Evolutionary conservation across 2,113 vertebrate species (phyloP).

Genomic region (Syrrhaptes paradoxus): DNA sequence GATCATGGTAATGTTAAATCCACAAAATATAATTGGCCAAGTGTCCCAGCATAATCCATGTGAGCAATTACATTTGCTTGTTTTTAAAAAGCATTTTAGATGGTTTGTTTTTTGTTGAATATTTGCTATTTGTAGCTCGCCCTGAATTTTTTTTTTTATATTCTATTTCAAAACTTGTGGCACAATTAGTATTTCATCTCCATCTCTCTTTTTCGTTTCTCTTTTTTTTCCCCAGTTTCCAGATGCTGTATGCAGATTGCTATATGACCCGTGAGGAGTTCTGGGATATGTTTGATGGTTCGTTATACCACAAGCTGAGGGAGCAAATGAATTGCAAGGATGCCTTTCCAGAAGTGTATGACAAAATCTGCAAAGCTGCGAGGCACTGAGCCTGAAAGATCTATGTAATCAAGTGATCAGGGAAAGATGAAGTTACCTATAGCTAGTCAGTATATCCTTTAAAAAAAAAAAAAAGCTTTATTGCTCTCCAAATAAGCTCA

Average conservation of each 20-base stretch:
- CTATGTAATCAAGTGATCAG: conserved; percentile 44
- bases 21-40: neutral
- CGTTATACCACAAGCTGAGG: conserved; percentile 89
- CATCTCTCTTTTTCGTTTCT: neutral
- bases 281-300: conserved; percentile 98
- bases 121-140: neutral
- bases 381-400: conserved; percentile 82
- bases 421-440: conserved; percentile 61
- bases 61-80: neutral
- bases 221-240: conserved; percentile 80
- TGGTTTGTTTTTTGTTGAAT: neutral
- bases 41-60: neutral
- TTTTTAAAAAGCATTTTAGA: neutral
- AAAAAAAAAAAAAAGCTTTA: conserved; percentile 56
- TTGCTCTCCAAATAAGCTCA: conserved; percentile 65
- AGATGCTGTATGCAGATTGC: conserved; percentile 98
- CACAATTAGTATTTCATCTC: neutral
- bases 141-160: neutral
- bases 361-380: conserved; percentile 98
- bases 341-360: conserved; percentile 95
- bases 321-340: conserved; percentile 87
- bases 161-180: neutral
- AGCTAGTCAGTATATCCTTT: conserved; percentile 49
- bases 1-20: neutral
- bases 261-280: conserved; percentile 97